Percentiles rank a stretch among this genome's conserved stretches.
Evolutionary conservation across 2,113 vertebrate species (phyloP).

Genomic region (Caranx melampygus): DNA sequence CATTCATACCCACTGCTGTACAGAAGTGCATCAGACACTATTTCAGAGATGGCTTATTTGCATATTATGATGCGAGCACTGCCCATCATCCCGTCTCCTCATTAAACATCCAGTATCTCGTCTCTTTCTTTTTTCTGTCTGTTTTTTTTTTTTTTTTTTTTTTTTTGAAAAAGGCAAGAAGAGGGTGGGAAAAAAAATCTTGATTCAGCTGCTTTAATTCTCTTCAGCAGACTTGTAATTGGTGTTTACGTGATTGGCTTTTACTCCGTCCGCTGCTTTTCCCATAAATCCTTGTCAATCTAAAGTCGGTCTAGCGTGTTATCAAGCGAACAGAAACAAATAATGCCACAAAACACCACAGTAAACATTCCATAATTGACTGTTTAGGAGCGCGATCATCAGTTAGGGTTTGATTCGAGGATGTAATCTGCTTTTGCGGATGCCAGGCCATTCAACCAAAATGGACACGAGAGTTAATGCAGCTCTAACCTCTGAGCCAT

Average conservation of each 20-base stretch:
- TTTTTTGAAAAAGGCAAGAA: slow-evolving; percentile 53
- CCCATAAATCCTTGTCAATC: slow-evolving; percentile 86
- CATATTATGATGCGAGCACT: slow-evolving; percentile 77
- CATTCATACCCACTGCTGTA: slow-evolving; percentile 52
- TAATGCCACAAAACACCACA: slow-evolving; percentile 61
- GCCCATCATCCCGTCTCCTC: slow-evolving; percentile 79
- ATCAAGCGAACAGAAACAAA: slow-evolving; percentile 84
- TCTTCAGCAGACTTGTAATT: slow-evolving; percentile 77
- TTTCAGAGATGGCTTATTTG: slow-evolving; percentile 81
- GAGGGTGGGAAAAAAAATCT: slow-evolving; percentile 46
- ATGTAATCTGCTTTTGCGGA: slow-evolving; percentile 83
- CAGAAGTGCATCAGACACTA: slow-evolving; percentile 73
- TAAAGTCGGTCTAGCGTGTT: slow-evolving; percentile 73
- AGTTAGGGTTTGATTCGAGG: slow-evolving; percentile 82
- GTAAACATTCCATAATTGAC: slow-evolving; percentile 87
- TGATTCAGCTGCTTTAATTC: slow-evolving; percentile 75
- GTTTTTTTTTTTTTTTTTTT: slow-evolving; percentile 49
- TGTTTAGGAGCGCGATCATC: slow-evolving; percentile 84
- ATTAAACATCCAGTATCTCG: slow-evolving; percentile 77
- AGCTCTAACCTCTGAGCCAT: slow-evolving; percentile 81
- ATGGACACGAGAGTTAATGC: slow-evolving; percentile 80
- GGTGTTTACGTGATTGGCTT: slow-evolving; percentile 81
- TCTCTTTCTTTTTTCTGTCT: slow-evolving; percentile 63
- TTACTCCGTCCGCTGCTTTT: slow-evolving; percentile 63
- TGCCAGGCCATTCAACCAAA: slow-evolving; percentile 78